Evolutionary conservation across 2,888 invertebrate species (phyloP).

Genomic region (Reticulitermes lucifugus): DNA sequence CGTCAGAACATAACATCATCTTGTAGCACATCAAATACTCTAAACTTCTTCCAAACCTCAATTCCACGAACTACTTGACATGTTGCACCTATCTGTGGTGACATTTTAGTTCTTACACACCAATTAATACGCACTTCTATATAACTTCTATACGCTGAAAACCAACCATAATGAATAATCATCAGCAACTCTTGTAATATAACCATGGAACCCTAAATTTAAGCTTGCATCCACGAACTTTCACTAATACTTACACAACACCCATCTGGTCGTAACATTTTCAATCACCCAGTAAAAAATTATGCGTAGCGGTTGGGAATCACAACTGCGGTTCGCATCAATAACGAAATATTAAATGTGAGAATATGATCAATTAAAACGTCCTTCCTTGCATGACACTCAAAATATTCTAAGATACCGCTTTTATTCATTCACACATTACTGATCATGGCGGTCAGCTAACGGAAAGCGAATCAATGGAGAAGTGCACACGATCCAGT

Average conservation of each 20-base stretch:
- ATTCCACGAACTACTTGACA: not conserved
- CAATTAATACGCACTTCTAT: not conserved
- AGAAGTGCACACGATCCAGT: slow-evolving; percentile 7
- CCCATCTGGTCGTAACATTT: slow-evolving; percentile 35
- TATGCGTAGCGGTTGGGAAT: not conserved
- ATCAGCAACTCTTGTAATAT: not conserved
- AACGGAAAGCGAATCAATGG: slow-evolving; percentile 54
- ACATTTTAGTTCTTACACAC: not conserved
- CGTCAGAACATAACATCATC: no score
- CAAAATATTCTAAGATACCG: slow-evolving; percentile 42
- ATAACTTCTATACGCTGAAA: not conserved
- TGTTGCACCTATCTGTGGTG: not conserved
- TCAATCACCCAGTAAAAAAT: not conserved
- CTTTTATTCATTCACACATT: slow-evolving; percentile 49
- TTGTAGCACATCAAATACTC: no score
- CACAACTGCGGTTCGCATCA: not conserved
- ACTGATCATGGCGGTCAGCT: slow-evolving; percentile 53
- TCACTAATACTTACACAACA: slow-evolving; percentile 22
- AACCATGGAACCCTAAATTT: not conserved
- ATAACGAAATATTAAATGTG: not conserved
- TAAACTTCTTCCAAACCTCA: no score
- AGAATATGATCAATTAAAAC: not conserved
- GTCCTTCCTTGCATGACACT: not conserved
- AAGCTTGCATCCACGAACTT: slow-evolving; percentile 16
- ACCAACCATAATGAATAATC: not conserved